These are phyloP conservation scores for Pteromalus puparum DNA, from an alignment of 1,140 invertebrate genomes.

Conservation along the genomic window DNA sequence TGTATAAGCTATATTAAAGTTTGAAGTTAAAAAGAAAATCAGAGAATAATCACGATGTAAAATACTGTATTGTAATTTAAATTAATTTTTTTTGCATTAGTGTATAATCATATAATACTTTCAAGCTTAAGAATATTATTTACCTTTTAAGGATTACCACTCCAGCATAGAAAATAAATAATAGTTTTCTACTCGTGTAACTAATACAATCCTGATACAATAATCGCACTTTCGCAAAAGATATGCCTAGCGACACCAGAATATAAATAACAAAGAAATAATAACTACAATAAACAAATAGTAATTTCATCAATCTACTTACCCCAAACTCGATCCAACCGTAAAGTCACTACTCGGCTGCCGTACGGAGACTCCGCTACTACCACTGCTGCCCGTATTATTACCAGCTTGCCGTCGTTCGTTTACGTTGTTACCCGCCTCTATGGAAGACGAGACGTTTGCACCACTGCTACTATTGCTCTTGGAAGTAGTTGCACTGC, in stretches of 20 bases:
- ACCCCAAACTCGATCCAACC: slow-evolving; percentile 56
- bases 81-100: too few relatives aligned
- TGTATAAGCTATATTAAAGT: too few relatives aligned
- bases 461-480: slow-evolving; percentile 33
- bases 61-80: too few relatives aligned
- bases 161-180: too few relatives aligned
- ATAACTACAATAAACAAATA: slow-evolving; percentile 4
- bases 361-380: slow-evolving; percentile 61
- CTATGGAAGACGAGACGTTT: slow-evolving; percentile 34
- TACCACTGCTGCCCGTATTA: slow-evolving; percentile 49
- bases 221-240: not conserved
- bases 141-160: too few relatives aligned
- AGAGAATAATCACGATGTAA: too few relatives aligned
- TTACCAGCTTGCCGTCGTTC: not conserved
- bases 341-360: slow-evolving; percentile 60
- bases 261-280: not conserved
- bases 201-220: not conserved
- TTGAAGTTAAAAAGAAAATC: too few relatives aligned
- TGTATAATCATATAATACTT: too few relatives aligned
- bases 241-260: not conserved
- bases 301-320: slow-evolving; percentile 51
- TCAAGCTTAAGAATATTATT: too few relatives aligned
- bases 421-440: slow-evolving; percentile 25
- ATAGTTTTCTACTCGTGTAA: too few relatives aligned
- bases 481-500: slow-evolving; percentile 12